Evolutionary conservation across 2,888 invertebrate species (phyloP).

Genomic region (Invenusta paracnida): DNA sequence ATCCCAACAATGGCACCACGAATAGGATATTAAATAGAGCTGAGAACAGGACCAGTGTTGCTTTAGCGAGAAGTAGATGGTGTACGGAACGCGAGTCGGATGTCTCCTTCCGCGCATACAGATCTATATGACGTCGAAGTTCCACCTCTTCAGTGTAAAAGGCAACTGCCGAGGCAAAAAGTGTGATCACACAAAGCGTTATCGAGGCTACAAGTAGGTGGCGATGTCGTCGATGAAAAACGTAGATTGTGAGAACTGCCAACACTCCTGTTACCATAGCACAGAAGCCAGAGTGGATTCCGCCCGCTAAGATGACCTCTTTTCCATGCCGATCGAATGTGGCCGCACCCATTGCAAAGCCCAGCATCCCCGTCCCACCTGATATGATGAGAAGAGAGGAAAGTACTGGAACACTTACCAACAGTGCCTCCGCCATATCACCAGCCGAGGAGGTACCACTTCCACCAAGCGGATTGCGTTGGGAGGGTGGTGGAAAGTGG

Average conservation of each 20-base stretch:
- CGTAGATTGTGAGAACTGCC: not conserved
- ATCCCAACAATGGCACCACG: not conserved
- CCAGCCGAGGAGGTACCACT: not conserved
- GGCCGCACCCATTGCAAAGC: constrained; percentile 19
- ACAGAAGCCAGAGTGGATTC: not conserved
- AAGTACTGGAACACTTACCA: not conserved
- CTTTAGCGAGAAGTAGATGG: constrained; percentile 1
- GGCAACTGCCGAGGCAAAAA: not conserved
- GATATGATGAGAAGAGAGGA: not conserved
- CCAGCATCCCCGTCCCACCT: not conserved
- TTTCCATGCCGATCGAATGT: not conserved
- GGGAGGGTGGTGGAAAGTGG: not conserved
- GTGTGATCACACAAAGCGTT: not conserved
- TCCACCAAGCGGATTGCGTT: not conserved
- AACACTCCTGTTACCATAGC: not conserved
- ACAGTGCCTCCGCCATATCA: not conserved
- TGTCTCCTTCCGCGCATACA: not conserved
- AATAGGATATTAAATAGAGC: not conserved
- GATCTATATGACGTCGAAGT: not conserved
- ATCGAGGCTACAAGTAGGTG: not conserved
- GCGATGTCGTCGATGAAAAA: not conserved
- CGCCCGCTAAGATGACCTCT: not conserved
- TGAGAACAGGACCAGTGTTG: constrained; percentile 25
- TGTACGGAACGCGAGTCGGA: not conserved
- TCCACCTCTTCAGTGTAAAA: constrained; percentile 25